Evolutionary conservation across 37 sponge, comb jelly and placozoan genomes (phyloP).

Genomic region (Crambe crambe): DNA sequence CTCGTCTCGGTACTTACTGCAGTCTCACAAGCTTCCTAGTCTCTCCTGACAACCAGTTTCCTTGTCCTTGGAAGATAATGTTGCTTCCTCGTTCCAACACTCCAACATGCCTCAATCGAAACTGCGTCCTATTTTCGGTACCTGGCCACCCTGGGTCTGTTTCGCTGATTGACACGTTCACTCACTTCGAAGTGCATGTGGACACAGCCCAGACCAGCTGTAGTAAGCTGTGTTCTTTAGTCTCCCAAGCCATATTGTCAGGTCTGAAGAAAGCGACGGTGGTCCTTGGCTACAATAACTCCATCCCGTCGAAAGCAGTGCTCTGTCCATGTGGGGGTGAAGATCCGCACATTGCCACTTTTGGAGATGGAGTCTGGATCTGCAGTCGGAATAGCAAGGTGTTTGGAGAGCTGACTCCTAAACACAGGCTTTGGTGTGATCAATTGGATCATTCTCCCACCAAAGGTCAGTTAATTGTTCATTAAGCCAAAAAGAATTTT

Average conservation of each 20-base stretch:
- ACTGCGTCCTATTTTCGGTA: conserved; percentile 11
- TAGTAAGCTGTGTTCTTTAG: background rate
- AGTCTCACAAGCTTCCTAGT: background rate
- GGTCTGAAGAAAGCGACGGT: background rate
- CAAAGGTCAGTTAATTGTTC: too few species aligned
- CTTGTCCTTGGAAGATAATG: conserved; percentile 24
- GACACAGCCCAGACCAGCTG: background rate
- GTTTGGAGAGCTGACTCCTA: background rate
- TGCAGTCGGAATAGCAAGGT: background rate
- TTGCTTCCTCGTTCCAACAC: background rate
- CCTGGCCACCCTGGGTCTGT: conserved; percentile 9
- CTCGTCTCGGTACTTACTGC: conserved; percentile 14
- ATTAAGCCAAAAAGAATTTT: too few species aligned
- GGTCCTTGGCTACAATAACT: background rate
- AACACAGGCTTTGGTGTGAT: background rate
- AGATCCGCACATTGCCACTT: background rate
- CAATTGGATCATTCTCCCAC: too few species aligned
- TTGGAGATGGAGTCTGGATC: background rate
- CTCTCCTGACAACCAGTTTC: background rate
- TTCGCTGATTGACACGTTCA: conserved; percentile 12
- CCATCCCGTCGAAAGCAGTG: background rate
- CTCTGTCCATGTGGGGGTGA: background rate
- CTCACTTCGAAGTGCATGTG: conserved; percentile 22
- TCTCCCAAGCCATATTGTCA: background rate
- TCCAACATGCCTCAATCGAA: conserved; percentile 13